Conservation (phyloP, 1,140 invertebrate genomes). For the Hesperophylax magnus region DNA sequence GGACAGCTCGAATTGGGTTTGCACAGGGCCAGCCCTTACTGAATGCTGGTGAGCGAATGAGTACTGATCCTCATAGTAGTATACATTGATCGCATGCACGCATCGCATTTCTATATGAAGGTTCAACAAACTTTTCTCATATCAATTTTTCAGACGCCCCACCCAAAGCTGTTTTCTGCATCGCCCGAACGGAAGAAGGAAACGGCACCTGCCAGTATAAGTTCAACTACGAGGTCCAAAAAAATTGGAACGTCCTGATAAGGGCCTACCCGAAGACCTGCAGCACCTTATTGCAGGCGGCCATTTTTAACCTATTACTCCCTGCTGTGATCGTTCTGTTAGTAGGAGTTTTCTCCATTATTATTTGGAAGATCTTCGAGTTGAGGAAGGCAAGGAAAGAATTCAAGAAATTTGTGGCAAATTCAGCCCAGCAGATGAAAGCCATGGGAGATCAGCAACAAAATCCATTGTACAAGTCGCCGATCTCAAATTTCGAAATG, state of each 20-base stretch:
- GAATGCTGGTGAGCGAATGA: no score
- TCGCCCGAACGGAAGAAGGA: not conserved
- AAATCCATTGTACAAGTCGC: conserved; percentile 72
- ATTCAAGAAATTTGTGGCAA: conserved; percentile 67
- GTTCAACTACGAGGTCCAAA: conserved; percentile 44
- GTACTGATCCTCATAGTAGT: no score
- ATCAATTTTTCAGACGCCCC: conserved; percentile 17
- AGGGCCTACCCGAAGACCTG: conserved; percentile 29
- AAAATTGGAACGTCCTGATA: conserved; percentile 32
- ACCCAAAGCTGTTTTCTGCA: conserved; percentile 12
- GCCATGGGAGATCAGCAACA: conserved; percentile 63
- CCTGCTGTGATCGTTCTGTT: conserved; percentile 56
- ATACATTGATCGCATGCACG: no score
- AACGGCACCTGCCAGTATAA: conserved; percentile 17
- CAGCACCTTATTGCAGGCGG: not conserved
- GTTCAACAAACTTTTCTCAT: not conserved
- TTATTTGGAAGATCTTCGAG: conserved; percentile 64
- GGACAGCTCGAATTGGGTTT: no score
- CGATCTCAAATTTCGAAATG: conserved; percentile 68
- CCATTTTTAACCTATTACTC: not conserved
- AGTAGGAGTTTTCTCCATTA: conserved; percentile 65
- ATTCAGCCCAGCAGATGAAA: conserved; percentile 62
- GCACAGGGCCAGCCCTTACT: no score
- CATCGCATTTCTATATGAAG: no score
- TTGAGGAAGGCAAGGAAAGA: conserved; percentile 67